phyloP scores from a whole-genome alignment of 1,140 invertebrate species.

The Dendrolimus punctatus region DNA sequence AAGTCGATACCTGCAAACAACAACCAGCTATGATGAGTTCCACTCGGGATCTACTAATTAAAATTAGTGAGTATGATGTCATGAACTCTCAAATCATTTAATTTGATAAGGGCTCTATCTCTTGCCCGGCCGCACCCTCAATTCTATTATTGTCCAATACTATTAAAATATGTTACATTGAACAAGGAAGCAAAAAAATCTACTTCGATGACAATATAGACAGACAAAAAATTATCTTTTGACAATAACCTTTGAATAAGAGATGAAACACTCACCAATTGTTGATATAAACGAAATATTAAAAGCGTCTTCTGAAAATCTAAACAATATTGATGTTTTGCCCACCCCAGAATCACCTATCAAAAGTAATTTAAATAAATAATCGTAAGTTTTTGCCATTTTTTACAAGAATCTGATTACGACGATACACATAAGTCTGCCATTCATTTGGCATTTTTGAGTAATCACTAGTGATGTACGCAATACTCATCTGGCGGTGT shows the following conservation, averaged over 20 bases:
- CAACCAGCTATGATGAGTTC: conserved; percentile 23
- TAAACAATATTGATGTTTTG: conserved; percentile 98
- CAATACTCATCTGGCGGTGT: not conserved
- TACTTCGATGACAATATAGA: conserved; percentile 42
- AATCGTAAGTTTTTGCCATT: conserved; percentile 98
- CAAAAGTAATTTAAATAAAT: conserved; percentile 96
- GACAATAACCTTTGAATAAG: conserved; percentile 67
- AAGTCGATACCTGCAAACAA: conserved; percentile 94
- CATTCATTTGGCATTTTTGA: conserved; percentile 70
- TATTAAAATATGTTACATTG: conserved; percentile 30
- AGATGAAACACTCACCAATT: conserved; percentile 83
- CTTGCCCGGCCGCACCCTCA: conserved; percentile 45
- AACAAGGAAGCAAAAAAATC: conserved; percentile 53
- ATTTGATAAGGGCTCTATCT: conserved; percentile 52
- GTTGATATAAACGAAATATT: conserved; percentile 99
- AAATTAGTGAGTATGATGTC: conserved; percentile 68
- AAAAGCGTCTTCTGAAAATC: conserved; percentile 98
- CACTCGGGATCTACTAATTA: conserved; percentile 44
- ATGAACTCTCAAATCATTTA: conserved; percentile 53
- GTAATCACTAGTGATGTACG: conserved; percentile 47
- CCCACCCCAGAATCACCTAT: conserved; percentile 99
- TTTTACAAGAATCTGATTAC: conserved; percentile 70
- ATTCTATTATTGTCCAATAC: conserved; percentile 15
- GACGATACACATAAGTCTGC: conserved; percentile 29
- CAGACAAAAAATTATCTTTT: conserved; percentile 61